phyloP scores from a whole-genome alignment of 1,140 invertebrate species.

The Pogonognathellus flavescens region DNA sequence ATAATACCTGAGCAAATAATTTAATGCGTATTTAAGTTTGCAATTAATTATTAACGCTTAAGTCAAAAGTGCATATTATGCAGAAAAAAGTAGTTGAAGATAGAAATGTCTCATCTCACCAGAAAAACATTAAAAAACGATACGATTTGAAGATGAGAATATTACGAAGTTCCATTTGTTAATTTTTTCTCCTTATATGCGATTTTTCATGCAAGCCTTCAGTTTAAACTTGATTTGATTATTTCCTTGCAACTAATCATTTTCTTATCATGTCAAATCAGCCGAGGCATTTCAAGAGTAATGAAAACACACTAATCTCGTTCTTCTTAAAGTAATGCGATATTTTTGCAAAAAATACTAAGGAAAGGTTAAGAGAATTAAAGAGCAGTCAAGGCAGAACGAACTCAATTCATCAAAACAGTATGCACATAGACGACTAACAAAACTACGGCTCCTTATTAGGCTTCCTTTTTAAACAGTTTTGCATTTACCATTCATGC shows the following conservation, averaged over 20 bases:
- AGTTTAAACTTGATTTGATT: background rate
- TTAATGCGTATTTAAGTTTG: too few relatives aligned
- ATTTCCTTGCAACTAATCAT: constrained; percentile 11
- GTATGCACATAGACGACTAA: background rate
- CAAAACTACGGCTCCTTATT: constrained; percentile 34
- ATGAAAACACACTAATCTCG: background rate
- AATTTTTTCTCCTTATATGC: background rate
- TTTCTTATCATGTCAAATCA: constrained; percentile 38
- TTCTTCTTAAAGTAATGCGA: background rate
- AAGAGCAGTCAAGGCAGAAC: background rate
- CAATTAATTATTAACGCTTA: too few relatives aligned
- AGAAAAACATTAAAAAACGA: too few relatives aligned
- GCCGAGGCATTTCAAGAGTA: background rate
- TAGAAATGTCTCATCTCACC: too few relatives aligned
- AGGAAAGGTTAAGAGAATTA: constrained; percentile 2
- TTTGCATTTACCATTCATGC: background rate
- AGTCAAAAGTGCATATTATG: too few relatives aligned
- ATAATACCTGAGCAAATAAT: too few relatives aligned
- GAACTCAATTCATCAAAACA: constrained; percentile 43
- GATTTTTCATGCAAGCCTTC: background rate
- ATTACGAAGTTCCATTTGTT: too few relatives aligned
- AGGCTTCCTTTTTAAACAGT: background rate
- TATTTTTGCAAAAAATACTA: constrained; percentile 9
- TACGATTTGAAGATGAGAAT: too few relatives aligned
- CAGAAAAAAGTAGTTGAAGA: too few relatives aligned